Percentiles rank a stretch among this genome's conserved stretches.
Evolutionary conservation across 2,113 vertebrate genomes (phyloP).

Genomic region (Boleophthalmus pectinirostris): DNA sequence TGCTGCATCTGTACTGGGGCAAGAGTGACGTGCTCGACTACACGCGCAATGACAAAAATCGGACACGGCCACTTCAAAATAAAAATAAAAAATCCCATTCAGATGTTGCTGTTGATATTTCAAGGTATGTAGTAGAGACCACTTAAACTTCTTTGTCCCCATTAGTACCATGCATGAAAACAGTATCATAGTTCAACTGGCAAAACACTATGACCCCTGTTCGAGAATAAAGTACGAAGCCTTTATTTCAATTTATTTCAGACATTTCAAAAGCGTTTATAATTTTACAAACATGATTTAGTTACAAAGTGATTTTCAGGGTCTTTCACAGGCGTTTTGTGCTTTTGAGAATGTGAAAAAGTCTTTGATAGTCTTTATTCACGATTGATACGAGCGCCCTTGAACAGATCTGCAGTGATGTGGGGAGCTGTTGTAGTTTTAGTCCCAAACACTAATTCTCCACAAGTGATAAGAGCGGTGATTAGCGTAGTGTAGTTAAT

Average conservation of each 20-base stretch:
- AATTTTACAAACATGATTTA: background rate
- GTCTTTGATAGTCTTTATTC: background rate
- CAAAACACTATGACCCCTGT: background rate
- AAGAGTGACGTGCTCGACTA: too few relatives aligned
- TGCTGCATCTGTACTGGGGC: too few relatives aligned
- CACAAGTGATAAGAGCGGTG: too few relatives aligned
- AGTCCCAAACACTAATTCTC: too few relatives aligned
- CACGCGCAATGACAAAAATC: too few relatives aligned
- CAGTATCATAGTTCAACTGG: background rate
- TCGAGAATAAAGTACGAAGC: background rate
- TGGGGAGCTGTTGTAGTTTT: too few relatives aligned
- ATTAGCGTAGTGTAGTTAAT: too few relatives aligned
- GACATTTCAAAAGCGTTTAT: background rate
- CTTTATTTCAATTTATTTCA: background rate
- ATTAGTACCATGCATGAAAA: too few relatives aligned
- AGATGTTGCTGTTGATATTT: background rate
- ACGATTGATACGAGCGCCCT: background rate
- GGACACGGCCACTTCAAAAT: too few relatives aligned
- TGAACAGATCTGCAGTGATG: background rate
- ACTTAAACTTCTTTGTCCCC: background rate
- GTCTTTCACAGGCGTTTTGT: background rate
- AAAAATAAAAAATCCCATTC: background rate
- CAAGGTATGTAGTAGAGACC: background rate
- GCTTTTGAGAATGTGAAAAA: background rate
- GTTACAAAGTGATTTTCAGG: background rate